Conservation (phyloP, 2,888 invertebrate species). For the Agonum fuliginosum region DNA sequence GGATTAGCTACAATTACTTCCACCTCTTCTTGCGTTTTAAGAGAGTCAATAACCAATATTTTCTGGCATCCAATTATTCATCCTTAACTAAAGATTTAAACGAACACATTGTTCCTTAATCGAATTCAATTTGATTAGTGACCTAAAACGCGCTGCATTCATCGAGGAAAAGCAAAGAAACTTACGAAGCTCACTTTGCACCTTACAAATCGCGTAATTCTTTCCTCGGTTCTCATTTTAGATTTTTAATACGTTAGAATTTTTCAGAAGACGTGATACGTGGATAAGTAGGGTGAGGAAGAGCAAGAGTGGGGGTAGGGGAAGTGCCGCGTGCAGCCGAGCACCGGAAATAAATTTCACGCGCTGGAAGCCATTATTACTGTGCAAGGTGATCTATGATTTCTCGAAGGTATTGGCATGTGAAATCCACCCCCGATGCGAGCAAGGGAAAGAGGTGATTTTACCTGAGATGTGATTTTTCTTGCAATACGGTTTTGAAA, state of each 20-base stretch:
- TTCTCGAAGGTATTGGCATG: slow-evolving; percentile 52
- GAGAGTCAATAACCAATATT: slow-evolving; percentile 40
- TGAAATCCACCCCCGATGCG: slow-evolving; percentile 40
- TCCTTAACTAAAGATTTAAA: slow-evolving; percentile 5
- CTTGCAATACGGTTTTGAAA: no score
- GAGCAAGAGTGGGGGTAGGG: not conserved
- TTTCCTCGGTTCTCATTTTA: slow-evolving; percentile 39
- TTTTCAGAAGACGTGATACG: slow-evolving; percentile 32
- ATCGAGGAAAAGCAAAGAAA: not conserved
- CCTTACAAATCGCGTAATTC: slow-evolving; percentile 43
- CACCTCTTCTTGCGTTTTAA: not conserved
- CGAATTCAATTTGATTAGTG: slow-evolving; percentile 44
- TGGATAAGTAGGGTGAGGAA: not conserved
- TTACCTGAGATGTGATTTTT: not conserved
- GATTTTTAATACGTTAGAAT: slow-evolving; percentile 49
- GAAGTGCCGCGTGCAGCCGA: slow-evolving; percentile 38
- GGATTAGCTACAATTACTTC: slow-evolving; percentile 24
- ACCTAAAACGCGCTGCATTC: slow-evolving; percentile 22
- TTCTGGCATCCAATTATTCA: slow-evolving; percentile 39
- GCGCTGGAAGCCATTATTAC: slow-evolving; percentile 48
- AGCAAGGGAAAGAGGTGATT: not conserved
- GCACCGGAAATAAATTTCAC: slow-evolving; percentile 47
- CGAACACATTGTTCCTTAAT: slow-evolving; percentile 41
- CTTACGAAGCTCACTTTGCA: slow-evolving; percentile 9
- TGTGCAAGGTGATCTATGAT: slow-evolving; percentile 47